phyloP scores from a whole-genome alignment of 2,888 invertebrate genomes.

The Holacanthella duospinosa region DNA sequence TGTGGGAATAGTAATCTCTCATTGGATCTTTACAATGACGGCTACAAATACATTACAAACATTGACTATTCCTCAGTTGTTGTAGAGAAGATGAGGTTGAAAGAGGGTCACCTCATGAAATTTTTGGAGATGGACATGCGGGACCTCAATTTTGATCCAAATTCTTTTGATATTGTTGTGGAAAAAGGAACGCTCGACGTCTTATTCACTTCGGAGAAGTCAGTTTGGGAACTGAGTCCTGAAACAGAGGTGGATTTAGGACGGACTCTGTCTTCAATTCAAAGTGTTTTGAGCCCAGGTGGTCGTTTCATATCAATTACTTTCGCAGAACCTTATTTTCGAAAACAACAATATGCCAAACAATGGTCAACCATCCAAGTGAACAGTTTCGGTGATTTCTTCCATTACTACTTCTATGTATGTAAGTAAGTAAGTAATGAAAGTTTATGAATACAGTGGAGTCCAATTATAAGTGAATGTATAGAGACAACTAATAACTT shows the following conservation, averaged over 20 bases:
- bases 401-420: constrained; percentile 23
- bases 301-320: constrained; percentile 20
- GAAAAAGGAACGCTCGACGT: constrained; percentile 20
- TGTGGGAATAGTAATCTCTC: constrained; percentile 43
- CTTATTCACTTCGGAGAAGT: constrained; percentile 15
- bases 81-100: constrained; percentile 39
- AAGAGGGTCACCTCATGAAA: constrained; percentile 39
- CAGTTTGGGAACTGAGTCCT: constrained; percentile 17
- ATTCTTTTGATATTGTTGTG: constrained; percentile 15
- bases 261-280: constrained; percentile 10
- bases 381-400: constrained; percentile 16
- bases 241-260: constrained; percentile 13
- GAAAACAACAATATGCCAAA: constrained; percentile 16
- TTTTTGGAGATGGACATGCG: constrained; percentile 42
- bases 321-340: constrained; percentile 18
- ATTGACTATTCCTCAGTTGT: constrained; percentile 42
- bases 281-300: constrained; percentile 11
- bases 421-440: constrained; percentile 5
- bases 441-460: too few species aligned
- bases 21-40: constrained; percentile 41
- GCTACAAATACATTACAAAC: constrained; percentile 41
- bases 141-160: constrained; percentile 10
- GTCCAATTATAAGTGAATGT: too few species aligned
- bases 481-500: too few species aligned
- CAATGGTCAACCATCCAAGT: constrained; percentile 16